Evolutionary conservation across 2,888 invertebrate species (phyloP), one percentile per base, ranked within the genome.

Genomic region (Leucophenga maculata): DNA sequence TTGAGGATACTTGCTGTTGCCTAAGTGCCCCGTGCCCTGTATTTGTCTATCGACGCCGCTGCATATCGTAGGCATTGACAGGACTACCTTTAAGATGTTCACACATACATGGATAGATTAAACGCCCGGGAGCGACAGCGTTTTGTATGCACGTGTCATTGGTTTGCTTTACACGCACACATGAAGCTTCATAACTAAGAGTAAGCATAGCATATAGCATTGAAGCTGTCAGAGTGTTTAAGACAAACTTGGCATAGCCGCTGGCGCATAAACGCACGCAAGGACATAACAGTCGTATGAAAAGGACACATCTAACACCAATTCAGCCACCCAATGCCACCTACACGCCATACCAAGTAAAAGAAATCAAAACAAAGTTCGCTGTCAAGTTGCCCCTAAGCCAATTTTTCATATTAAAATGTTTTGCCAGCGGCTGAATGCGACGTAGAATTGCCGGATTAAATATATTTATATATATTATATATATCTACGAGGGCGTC

Each of bases 321-420:
- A 13, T 3, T 11, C 50, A n/a, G 16, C 50, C 18, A 13, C 3
- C 46, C 26, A 57, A 13, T 14, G 3, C 16, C 57, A 57, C 31
- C n/a, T 11, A 18, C 54, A 55, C 22, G 26, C 26, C 22, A 55
- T 4, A 18, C 32, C 32, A n/a, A 32, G 59, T 14, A 18, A 55
- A 60, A 32, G 46, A 64, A 64, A 64, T 64, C 62, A 64, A 64
- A 64, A 64, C 62, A 64, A 64, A 64, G 62, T 64, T 64, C 48
- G 46, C 62, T 46, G 72, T 72, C 74, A 67, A 50, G 31, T 54
- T 66, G 69, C 68, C 60, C 64, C 46, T 16, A 64, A 68, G 68
- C 65, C 70, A 74, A 72, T 74, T 71, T 69, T 71, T 69, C 62
- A 70, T 69, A 74, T 67, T 67, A 67, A 71, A 69, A 67, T 67